phyloP scores from a whole-genome alignment of 92 coral and sea anemone species.

The Desmophyllum pertusum region DNA sequence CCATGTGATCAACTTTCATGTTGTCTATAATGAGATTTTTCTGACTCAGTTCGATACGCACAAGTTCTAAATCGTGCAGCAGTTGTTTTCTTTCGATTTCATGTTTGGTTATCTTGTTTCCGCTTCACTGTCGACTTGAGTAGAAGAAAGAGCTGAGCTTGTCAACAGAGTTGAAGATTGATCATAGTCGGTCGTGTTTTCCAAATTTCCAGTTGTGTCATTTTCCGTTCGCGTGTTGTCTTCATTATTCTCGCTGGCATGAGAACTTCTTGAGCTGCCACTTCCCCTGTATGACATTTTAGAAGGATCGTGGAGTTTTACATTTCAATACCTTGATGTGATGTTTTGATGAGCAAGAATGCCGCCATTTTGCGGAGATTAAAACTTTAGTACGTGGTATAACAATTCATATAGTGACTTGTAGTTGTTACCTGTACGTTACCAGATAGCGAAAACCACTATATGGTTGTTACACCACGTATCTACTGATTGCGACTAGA shows the following conservation, averaged over 20 bases:
- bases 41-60: slow-evolving; percentile 92
- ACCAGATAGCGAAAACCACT: too few relatives aligned
- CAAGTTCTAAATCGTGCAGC: slow-evolving; percentile 88
- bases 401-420: background rate
- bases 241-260: slow-evolving; percentile 38
- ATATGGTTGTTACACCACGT: background rate
- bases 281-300: slow-evolving; percentile 68
- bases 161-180: slow-evolving; percentile 85
- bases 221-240: slow-evolving; percentile 75
- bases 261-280: slow-evolving; percentile 46
- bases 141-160: slow-evolving; percentile 88
- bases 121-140: slow-evolving; percentile 78
- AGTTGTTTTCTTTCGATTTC: slow-evolving; percentile 94
- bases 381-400: background rate
- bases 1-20: slow-evolving; percentile 87
- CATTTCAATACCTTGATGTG: background rate
- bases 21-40: slow-evolving; percentile 89
- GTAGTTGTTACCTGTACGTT: background rate
- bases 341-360: background rate
- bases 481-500: background rate
- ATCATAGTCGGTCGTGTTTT: slow-evolving; percentile 80
- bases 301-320: background rate
- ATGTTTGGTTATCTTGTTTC: slow-evolving; percentile 87
- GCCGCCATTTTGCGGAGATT: slow-evolving; percentile 34
- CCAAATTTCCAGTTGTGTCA: slow-evolving; percentile 59